Evolutionary conservation across 2,888 invertebrate species (phyloP).

Genomic region (Amphipoea lucens): DNA sequence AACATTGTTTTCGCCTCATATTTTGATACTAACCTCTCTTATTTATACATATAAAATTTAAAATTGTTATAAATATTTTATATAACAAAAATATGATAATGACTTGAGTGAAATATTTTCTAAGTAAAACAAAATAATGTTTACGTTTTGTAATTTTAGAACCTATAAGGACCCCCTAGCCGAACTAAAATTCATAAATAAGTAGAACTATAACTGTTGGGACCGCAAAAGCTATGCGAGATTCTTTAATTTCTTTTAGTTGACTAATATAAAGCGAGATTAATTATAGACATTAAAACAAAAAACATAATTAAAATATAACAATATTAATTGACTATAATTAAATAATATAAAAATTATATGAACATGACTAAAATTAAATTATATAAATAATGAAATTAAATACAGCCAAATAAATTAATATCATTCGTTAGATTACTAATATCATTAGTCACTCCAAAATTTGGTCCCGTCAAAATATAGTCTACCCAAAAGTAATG

Average conservation of each 20-base stretch:
- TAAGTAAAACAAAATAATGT: constrained; percentile 30
- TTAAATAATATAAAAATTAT: constrained; percentile 20
- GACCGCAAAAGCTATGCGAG: constrained; percentile 28
- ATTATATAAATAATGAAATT: constrained; percentile 8
- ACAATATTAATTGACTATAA: constrained; percentile 45
- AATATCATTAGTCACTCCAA: constrained; percentile 16
- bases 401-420: constrained; percentile 46
- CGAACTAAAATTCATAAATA: constrained; percentile 9
- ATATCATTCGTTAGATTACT: constrained; percentile 27
- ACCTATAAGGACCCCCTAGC: constrained; percentile 15
- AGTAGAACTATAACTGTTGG: constrained; percentile 20
- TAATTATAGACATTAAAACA: constrained; percentile 37
- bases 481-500: constrained; percentile 12
- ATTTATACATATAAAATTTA: constrained; percentile 21
- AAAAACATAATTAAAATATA: constrained; percentile 51
- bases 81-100: constrained; percentile 55
- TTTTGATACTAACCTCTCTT: constrained; percentile 4
- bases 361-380: constrained; percentile 26
- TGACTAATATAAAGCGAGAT: constrained; percentile 30
- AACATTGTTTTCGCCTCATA: not conserved
- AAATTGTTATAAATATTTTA: constrained; percentile 43
- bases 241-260: constrained; percentile 40
- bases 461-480: constrained; percentile 52
- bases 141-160: constrained; percentile 9
- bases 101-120: constrained; percentile 51